Conservation (phyloP, 1,140 invertebrate species). For the Ips typographus region DNA sequence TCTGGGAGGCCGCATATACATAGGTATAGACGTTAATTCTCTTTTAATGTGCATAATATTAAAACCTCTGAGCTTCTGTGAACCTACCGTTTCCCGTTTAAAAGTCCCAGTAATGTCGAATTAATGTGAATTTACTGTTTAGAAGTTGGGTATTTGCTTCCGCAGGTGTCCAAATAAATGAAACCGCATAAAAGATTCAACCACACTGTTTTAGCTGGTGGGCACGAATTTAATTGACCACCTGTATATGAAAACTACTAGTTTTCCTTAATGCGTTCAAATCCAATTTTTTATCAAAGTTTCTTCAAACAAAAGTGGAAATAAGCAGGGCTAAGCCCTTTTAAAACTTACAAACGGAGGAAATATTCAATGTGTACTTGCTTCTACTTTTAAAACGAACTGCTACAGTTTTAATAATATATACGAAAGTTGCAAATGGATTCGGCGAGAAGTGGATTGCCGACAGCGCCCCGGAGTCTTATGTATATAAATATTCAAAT, state of each 20-base stretch:
- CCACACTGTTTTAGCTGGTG: neutral
- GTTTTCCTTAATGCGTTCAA: neutral
- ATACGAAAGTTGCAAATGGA: slow-evolving; percentile 42
- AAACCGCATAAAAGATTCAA: neutral
- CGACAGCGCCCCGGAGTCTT: slow-evolving; percentile 33
- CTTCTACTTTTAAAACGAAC: neutral
- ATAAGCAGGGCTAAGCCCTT: neutral
- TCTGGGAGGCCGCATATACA: slow-evolving; percentile 4
- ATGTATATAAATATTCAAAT: slow-evolving; percentile 50
- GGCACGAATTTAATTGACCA: neutral
- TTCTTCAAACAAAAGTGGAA: neutral
- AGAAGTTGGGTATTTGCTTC: neutral
- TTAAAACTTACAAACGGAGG: neutral
- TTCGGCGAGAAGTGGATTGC: slow-evolving; percentile 31
- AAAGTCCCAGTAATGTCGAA: slow-evolving; percentile 19
- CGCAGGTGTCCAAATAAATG: slow-evolving; percentile 15
- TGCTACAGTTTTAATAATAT: slow-evolving; percentile 13
- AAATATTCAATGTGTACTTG: neutral
- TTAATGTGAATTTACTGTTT: slow-evolving; percentile 18
- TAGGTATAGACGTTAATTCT: slow-evolving; percentile 9
- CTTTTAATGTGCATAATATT: slow-evolving; percentile 19
- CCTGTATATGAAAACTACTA: neutral
- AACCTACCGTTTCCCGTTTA: slow-evolving; percentile 8
- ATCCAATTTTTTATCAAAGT: neutral
- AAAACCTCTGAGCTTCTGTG: slow-evolving; percentile 14